Base-by-base conservation (phyloP, 2,797 vertebrate species). In the Betta splendens region DNA sequence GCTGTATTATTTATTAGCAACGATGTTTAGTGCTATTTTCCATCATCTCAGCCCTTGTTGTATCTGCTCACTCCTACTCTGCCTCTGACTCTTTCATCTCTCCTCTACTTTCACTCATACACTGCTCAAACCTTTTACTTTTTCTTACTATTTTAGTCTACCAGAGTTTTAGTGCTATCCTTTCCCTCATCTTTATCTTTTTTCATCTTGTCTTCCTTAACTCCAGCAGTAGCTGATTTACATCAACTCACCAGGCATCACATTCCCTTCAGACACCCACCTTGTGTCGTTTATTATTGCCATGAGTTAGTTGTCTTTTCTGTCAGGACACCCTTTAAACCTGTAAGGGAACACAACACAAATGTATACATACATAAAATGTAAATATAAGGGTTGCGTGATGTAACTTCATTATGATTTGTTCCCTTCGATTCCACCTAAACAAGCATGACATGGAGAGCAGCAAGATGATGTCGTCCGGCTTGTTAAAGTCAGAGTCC, bases 391-490 rank as follows among this genome's bases (percentile, higher is more conserved):
- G n/a, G n/a, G n/a, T n/a, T n/a, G n/a, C n/a, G n/a, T n/a, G n/a
- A n/a, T n/a, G n/a, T n/a, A n/a, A 37, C 45, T 51, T 23, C n/a
- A 3, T 62, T 44, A 18, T 58, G 63, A 76, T 57, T 8, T 46
- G 16, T 66, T 37, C 31, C 56, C 40, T 20, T 67, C 10, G 76
- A 45, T 81, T 51, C 49, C 52, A 78, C 89, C 87, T 83, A 82
- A 93, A n/a, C n/a, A n/a, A 98, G 96, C 95, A 95, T 71, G 96
- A 98, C 83, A 87, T 93, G 91, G 97, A 99, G 87, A 93, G 93
- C 92, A 97, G 93, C 92, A 98, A 97, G 93, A 92, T 94, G 88
- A 92, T 94, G 86, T 91, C 95, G 85, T 92, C 95, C 90, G 92
- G 91, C 89, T 90, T 94, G 84, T 91, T 94, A 88, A 98, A 98